Evolutionary conservation across 2,888 invertebrate genomes (phyloP).

Genomic region (Agonum fuliginosum): DNA sequence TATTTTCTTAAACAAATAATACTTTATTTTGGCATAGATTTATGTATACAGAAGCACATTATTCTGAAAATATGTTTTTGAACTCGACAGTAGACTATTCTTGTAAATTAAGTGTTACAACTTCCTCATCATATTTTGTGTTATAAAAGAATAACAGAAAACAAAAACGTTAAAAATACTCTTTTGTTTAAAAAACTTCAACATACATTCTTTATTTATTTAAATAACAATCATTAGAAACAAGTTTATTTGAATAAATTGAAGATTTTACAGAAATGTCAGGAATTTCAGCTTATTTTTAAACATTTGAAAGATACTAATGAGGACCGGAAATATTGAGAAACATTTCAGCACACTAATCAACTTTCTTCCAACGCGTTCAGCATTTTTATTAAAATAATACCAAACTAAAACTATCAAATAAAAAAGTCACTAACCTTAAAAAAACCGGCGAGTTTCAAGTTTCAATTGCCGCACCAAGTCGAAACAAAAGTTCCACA

Average conservation of each 20-base stretch:
- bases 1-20: slow-evolving; percentile 47
- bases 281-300: neutral
- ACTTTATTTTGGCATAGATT: slow-evolving; percentile 44
- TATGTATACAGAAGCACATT: slow-evolving; percentile 41
- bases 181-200: too few relatives aligned
- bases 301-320: neutral
- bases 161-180: too few relatives aligned
- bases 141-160: slow-evolving; percentile 4
- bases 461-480: neutral
- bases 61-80: slow-evolving; percentile 28
- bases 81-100: neutral
- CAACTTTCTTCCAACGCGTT: neutral
- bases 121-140: neutral
- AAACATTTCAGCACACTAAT: neutral
- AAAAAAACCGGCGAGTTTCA: neutral
- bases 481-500: neutral
- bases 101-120: neutral
- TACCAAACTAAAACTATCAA: neutral
- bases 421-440: neutral
- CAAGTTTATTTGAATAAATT: too few relatives aligned
- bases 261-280: too few relatives aligned
- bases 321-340: neutral
- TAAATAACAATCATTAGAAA: too few relatives aligned
- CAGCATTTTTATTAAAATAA: neutral
- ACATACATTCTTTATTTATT: too few relatives aligned